Base-by-base conservation (phyloP, 2,113 vertebrate species). In the Setophaga petechia region DNA sequence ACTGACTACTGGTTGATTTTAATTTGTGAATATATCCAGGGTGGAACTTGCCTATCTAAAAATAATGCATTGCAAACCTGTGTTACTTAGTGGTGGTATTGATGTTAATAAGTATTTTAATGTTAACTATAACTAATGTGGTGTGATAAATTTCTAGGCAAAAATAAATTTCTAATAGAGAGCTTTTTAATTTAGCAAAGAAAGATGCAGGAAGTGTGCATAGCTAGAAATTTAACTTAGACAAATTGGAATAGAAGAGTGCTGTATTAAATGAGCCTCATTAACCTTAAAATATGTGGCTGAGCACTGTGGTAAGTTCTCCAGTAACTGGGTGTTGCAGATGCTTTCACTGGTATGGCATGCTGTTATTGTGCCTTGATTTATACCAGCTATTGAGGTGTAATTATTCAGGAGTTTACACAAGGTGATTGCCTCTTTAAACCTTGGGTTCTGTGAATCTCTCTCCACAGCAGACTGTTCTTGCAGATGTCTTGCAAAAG, bases 151-250 rank as follows among this genome's bases (percentile, higher is more conserved):
- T 23, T 76, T 76, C 30, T 67, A 59, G 57, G 28, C 23, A 87
- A 55, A 80, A 80, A 16, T 12, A 57, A 35, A 15, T 75, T 90
- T 35, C 25, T 62, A 51, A 24, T 72, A 52, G 52, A 67, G 20
- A 25, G 6, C 16, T 51, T 88, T 75, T 83, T 28, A 82, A 55
- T 83, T 75, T 41, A 59, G 35, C 15, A 51, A 71, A 24, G 58
- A 59, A 72, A 17, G 43, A 63, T 67, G 20, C 18, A 63, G 39
- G 20, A 83, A 39, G 17, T 0, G 0, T 25, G 23, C 71, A 41
- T 59, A 75, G 35, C 67, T 92, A 83, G 30, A 96, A 82, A 57
- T 12, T 73, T 39, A 73, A 18, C 39, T 69, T 61, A 2, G 20
- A n/a, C 23, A 43, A 81, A 44, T 5, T 57, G 61, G 27, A 44